Base-by-base conservation (phyloP, 2,113 vertebrate genomes). In the Tetraodon nigroviridis region DNA sequence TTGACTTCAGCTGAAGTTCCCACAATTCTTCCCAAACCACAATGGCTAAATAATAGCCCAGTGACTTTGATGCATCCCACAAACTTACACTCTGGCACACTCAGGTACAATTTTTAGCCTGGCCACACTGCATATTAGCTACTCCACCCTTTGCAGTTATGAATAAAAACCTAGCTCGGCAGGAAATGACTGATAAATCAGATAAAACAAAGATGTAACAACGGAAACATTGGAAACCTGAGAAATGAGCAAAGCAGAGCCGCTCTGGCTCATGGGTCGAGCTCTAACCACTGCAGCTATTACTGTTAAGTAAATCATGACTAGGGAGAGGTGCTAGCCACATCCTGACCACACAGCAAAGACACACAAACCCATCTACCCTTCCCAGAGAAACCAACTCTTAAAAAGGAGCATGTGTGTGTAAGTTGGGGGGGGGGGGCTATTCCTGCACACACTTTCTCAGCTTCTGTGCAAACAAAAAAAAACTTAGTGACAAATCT, bases 301-400 rank as follows among this genome's bases (percentile, higher is more conserved):
- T 37, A 37, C 75, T 80, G 78, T 85, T 71, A 69, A 69, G 76
- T 83, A 75, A 86, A 86, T 80, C 61, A 82, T 67, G 71, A 75
- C 58, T 45, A 72, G 67, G 40, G 51, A 80, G 79, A 79, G 62
- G 78, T 75, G 79, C 79, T 58, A 75, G 61, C 81, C 79, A 83
- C 84, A 88, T 82, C 84, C 79, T 83, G 80, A 76, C 80, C 79
- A 81, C 79, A 84, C 80, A 78, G 75, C 77, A 78, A 67, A 58
- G 73, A 80, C 72, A 79, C 75, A 84, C 80, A 79, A 73, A 76
- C 73, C 74, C 73, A 75, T 68, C 55, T 57, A 67, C 75, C 52
- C 55, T 72, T 78, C 79, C 71, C 69, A 67, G 24, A 46, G 58
- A 7, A 54, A 55, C 37, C 51, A 41, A 61, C 41, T 16, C 75